Evolutionary conservation across 1,140 invertebrate genomes (phyloP).

Genomic region (Pissodes strobi): DNA sequence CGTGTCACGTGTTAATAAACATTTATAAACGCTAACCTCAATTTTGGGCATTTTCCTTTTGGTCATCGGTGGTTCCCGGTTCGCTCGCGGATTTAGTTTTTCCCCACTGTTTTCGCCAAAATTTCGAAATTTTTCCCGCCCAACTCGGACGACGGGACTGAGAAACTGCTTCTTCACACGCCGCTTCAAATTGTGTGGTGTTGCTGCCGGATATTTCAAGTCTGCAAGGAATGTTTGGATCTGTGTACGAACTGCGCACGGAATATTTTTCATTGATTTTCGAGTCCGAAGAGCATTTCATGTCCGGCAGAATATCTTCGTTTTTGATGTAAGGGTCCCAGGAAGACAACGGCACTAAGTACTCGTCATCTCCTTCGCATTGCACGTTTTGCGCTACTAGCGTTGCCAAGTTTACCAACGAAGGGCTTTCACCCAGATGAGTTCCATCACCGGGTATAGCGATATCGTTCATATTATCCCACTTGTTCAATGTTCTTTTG

Average conservation of each 20-base stretch:
- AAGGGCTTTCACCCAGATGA: slow-evolving; percentile 51
- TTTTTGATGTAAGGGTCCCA: slow-evolving; percentile 47
- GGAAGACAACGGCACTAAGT: slow-evolving; percentile 50
- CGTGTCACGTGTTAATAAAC: too few relatives aligned
- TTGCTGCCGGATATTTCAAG: not conserved
- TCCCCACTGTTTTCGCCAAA: slow-evolving; percentile 40
- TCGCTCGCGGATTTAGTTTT: slow-evolving; percentile 16
- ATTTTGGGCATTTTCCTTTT: slow-evolving; percentile 22
- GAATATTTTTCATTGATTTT: slow-evolving; percentile 15
- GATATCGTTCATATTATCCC: slow-evolving; percentile 49
- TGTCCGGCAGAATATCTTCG: slow-evolving; percentile 17
- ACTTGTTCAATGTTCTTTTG: slow-evolving; percentile 46
- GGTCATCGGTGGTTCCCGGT: not conserved
- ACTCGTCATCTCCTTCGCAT: slow-evolving; percentile 42
- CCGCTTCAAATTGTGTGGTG: not conserved
- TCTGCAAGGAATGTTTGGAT: slow-evolving; percentile 4
- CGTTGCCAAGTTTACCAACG: slow-evolving; percentile 51
- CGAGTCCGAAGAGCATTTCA: slow-evolving; percentile 26
- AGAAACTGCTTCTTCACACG: not conserved
- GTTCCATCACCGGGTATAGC: slow-evolving; percentile 50
- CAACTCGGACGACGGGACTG: slow-evolving; percentile 28
- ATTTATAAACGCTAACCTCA: slow-evolving; percentile 24
- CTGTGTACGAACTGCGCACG: not conserved
- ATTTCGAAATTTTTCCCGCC: slow-evolving; percentile 45
- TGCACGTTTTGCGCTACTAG: slow-evolving; percentile 42